Conservation (phyloP, 2,888 invertebrate genomes). For the Linnaemya vulpina region DNA sequence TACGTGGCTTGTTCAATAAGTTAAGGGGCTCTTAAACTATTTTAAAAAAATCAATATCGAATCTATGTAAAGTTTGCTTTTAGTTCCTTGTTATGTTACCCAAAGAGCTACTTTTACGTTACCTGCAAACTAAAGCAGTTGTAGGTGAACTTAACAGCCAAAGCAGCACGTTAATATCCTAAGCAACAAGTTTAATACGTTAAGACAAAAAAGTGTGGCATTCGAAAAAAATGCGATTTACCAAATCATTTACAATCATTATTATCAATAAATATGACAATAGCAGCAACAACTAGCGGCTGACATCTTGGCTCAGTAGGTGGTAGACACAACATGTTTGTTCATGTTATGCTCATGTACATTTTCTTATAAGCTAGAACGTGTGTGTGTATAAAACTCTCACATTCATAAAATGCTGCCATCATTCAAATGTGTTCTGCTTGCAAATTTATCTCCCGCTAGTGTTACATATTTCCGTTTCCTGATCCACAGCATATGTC, state of each 20-base stretch:
- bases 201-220: too few species aligned
- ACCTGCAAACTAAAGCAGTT: too few species aligned
- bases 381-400: not conserved
- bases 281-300: slow-evolving; percentile 18
- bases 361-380: not conserved
- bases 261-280: not conserved
- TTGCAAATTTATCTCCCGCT: slow-evolving; percentile 31
- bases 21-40: too few species aligned
- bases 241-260: slow-evolving; percentile 6
- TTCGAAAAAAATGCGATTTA: not conserved
- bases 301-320: slow-evolving; percentile 55
- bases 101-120: too few species aligned
- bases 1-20: not conserved
- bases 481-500: slow-evolving; percentile 36
- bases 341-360: not conserved
- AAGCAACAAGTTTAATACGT: too few species aligned
- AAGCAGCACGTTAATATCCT: too few species aligned
- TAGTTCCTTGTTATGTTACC: too few species aligned
- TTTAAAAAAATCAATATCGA: too few species aligned
- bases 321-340: slow-evolving; percentile 25
- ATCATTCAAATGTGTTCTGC: slow-evolving; percentile 14
- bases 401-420: not conserved
- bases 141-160: too few species aligned
- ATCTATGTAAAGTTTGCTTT: too few species aligned
- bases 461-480: slow-evolving; percentile 64